Percentiles rank a stretch among this genome's conserved stretches.
Evolutionary conservation across 2,113 vertebrate genomes (phyloP).

Genomic region (Pipa parva): DNA sequence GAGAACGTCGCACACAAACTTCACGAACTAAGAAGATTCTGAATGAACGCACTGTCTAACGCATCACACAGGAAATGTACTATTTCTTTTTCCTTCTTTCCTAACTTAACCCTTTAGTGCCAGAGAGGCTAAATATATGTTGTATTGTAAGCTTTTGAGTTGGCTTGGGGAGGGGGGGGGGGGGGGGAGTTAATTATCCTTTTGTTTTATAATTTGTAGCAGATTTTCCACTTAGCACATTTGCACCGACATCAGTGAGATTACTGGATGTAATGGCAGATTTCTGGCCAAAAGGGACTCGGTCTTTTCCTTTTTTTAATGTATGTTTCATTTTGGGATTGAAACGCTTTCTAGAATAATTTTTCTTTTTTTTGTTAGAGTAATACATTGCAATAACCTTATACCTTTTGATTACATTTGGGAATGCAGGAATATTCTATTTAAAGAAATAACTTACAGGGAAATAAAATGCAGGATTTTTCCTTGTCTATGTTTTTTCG

Average conservation of each 20-base stretch:
- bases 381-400: slow-evolving; percentile 60
- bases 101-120: neutral
- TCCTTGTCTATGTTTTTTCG: slow-evolving; percentile 37
- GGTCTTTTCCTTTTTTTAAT: slow-evolving; percentile 2
- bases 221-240: neutral
- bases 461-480: slow-evolving; percentile 65
- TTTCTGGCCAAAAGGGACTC: neutral
- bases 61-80: rapidly evolving
- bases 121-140: neutral
- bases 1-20: slow-evolving; percentile 86
- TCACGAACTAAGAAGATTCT: slow-evolving; percentile 72
- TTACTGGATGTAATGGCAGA: neutral
- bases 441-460: slow-evolving; percentile 57
- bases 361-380: slow-evolving; percentile 20
- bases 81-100: slow-evolving; percentile 30
- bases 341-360: slow-evolving; percentile 10
- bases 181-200: slow-evolving; percentile 8
- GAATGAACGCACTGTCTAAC: neutral
- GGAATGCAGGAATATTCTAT: slow-evolving; percentile 59
- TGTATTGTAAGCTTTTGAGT: neutral
- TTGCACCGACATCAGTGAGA: neutral
- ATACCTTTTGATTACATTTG: slow-evolving; percentile 60
- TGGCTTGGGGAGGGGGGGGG: neutral
- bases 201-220: slow-evolving; percentile 3
- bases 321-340: neutral